A percentile compares a stretch with the other conserved stretches of the same genome.
These are phyloP conservation scores for Hipposideros armiger DNA, from an alignment of 2,113 vertebrate species.

Conservation along the genomic window DNA sequence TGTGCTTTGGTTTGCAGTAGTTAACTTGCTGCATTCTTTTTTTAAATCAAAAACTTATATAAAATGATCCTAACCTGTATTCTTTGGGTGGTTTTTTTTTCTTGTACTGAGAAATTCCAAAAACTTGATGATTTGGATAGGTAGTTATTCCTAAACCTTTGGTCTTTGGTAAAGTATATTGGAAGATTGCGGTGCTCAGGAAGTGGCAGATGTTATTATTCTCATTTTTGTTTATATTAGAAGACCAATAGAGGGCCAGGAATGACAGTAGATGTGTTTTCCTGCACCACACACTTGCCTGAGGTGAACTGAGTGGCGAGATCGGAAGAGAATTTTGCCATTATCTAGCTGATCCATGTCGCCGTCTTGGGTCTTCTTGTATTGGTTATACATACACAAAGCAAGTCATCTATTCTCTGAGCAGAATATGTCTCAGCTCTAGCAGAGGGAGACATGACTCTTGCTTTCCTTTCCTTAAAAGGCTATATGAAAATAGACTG, in stretches of 20 bases:
- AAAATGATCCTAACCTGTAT: slow-evolving; percentile 1
- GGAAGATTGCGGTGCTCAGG: neutral
- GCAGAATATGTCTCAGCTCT: neutral
- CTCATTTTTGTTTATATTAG: neutral
- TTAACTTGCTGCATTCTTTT: neutral
- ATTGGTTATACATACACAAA: neutral
- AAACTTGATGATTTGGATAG: neutral
- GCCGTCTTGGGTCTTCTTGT: neutral
- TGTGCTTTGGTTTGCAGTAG: neutral
- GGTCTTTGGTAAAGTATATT: neutral
- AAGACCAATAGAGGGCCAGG: neutral
- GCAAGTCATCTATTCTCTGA: neutral
- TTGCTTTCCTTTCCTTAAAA: slow-evolving; percentile 1
- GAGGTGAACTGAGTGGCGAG: slow-evolving; percentile 68
- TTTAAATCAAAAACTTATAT: neutral
- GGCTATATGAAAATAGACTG: neutral
- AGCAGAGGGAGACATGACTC: neutral
- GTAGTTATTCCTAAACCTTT: neutral
- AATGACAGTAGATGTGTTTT: slow-evolving; percentile 23
- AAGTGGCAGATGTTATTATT: neutral
- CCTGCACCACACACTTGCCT: slow-evolving; percentile 46
- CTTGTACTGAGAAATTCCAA: neutral
- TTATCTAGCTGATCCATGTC: slow-evolving; percentile 59
- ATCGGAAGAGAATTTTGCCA: slow-evolving; percentile 70
- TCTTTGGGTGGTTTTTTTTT: neutral